These are phyloP conservation scores for Lasaia peninsularis DNA, from an alignment of 1,140 invertebrate genomes.

Conservation along the genomic window DNA sequence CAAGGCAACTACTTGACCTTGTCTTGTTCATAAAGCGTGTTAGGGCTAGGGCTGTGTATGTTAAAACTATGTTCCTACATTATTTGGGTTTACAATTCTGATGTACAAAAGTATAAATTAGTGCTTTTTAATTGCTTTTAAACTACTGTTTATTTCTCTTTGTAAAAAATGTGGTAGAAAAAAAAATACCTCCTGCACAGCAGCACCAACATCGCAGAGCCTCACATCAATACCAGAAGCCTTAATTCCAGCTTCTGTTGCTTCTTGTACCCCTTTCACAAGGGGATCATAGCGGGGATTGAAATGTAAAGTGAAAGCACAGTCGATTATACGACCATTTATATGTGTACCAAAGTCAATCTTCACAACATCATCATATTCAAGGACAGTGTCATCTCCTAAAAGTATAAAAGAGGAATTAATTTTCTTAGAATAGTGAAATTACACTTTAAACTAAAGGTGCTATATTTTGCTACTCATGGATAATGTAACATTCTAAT, in stretches of 20 bases:
- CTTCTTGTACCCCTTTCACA: conserved; percentile 96
- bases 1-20: too few relatives aligned
- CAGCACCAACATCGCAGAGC: conserved; percentile 97
- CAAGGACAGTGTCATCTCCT: conserved; percentile 94
- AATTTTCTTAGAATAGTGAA: too few relatives aligned
- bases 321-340: conserved; percentile 99
- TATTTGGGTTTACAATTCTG: too few relatives aligned
- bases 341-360: conserved; percentile 99
- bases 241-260: conserved; percentile 98
- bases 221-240: conserved; percentile 97
- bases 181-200: conserved; percentile 90
- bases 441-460: too few relatives aligned
- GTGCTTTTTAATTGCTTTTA: too few relatives aligned
- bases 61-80: too few relatives aligned
- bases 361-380: conserved; percentile 98
- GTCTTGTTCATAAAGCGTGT: too few relatives aligned
- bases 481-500: too few relatives aligned
- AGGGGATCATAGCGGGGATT: conserved; percentile 98
- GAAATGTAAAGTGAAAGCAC: conserved; percentile 98
- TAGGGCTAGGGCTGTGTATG: too few relatives aligned
- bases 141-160: background rate
- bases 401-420: conserved; percentile 3
- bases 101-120: too few relatives aligned
- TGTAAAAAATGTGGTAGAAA: conserved; percentile 5
- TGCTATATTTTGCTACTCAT: too few relatives aligned